Percentiles rank a stretch among this genome's conserved stretches.
phyloP scores from a whole-genome alignment of 2,113 vertebrate genomes.

The Pterophyllum scalare region DNA sequence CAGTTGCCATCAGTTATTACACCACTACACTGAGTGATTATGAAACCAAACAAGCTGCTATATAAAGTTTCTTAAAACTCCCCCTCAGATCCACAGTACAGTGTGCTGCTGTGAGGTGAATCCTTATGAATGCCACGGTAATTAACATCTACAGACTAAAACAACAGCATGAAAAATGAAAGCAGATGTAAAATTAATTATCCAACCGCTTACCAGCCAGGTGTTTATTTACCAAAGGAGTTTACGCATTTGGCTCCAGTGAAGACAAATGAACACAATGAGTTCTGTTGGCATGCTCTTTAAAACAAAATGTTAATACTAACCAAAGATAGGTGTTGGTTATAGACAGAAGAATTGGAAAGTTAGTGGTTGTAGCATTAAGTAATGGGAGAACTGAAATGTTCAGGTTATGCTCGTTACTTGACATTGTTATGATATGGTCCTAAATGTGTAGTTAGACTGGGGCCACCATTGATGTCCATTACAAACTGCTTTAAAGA shows the following conservation, averaged over 20 bases:
- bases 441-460: not conserved
- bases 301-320: conserved; percentile 19
- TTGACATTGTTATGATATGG: no score
- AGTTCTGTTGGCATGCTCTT: conserved; percentile 34
- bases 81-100: not conserved
- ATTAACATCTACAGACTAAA: conserved; percentile 53
- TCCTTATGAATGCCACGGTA: conserved; percentile 42
- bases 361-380: not conserved
- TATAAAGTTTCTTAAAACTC: conserved; percentile 5
- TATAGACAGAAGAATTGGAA: not conserved
- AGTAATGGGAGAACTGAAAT: not conserved
- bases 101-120: conserved; percentile 12
- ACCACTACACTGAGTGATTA: not conserved
- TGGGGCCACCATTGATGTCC: not conserved
- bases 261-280: conserved; percentile 47
- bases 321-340: not conserved
- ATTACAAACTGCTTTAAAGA: not conserved
- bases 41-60: not conserved
- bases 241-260: conserved; percentile 13
- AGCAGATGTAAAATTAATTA: conserved; percentile 55
- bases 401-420: no score
- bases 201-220: conserved; percentile 41
- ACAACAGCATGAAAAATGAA: conserved; percentile 56
- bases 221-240: conserved; percentile 40
- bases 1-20: not conserved